A percentile compares a stretch with the other conserved stretches of the same genome.
phyloP scores from a whole-genome alignment of 2,113 vertebrate species.

The Cyanoliseus patagonus region DNA sequence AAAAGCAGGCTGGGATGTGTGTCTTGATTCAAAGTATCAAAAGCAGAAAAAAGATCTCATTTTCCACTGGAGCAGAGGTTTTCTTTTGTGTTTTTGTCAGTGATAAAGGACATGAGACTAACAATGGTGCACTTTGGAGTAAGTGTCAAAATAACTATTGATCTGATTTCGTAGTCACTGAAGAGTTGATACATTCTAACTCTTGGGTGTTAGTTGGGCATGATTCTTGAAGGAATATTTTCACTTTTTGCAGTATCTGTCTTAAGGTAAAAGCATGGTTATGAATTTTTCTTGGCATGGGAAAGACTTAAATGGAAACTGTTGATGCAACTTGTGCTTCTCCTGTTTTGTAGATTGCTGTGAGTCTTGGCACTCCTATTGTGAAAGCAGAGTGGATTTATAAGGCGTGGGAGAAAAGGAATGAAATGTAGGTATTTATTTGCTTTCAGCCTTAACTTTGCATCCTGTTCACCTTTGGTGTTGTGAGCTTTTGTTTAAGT shows the following conservation, averaged over 20 bases:
- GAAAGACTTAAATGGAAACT: neutral
- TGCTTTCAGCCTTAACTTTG: neutral
- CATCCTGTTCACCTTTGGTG: neutral
- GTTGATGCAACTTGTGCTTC: neutral
- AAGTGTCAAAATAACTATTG: neutral
- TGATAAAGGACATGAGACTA: neutral
- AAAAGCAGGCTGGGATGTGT: neutral
- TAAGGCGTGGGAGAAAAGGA: slow-evolving; percentile 90
- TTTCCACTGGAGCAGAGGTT: neutral
- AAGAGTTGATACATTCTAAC: neutral
- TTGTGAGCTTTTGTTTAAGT: neutral
- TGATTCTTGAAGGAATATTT: neutral
- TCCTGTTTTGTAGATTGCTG: slow-evolving; percentile 83
- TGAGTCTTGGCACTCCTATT: slow-evolving; percentile 94
- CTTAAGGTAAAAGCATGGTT: slow-evolving; percentile 2
- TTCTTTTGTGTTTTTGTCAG: neutral
- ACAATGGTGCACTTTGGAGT: neutral
- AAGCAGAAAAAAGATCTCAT: neutral
- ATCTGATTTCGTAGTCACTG: neutral
- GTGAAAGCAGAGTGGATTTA: slow-evolving; percentile 93
- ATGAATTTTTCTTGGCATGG: neutral
- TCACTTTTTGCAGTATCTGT: neutral
- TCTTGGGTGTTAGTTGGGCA: neutral
- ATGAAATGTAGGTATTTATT: slow-evolving; percentile 82
- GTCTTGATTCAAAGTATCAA: neutral